A percentile compares a stretch with the other conserved stretches of the same genome.
phyloP scores from a whole-genome alignment of 2,113 vertebrate genomes.

The Eurystomus gularis region DNA sequence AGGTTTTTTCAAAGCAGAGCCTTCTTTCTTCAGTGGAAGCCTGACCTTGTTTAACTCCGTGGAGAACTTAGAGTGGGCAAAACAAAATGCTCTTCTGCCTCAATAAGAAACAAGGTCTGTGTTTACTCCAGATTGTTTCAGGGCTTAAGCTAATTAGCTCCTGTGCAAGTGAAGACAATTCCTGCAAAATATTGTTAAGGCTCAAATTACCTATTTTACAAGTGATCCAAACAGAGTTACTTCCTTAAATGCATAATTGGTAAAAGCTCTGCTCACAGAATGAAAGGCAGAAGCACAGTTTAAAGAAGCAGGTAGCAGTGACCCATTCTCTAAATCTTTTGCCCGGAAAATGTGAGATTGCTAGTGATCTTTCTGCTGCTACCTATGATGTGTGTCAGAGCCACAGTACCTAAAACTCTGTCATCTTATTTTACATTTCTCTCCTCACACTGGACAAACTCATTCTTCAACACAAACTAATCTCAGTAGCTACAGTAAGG shows the following conservation, averaged over 20 bases:
- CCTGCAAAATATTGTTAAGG: neutral
- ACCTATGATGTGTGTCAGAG: neutral
- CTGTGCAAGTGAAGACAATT: neutral
- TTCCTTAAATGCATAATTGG: neutral
- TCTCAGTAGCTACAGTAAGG: neutral
- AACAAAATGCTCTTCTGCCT: neutral
- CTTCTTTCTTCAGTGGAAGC: neutral
- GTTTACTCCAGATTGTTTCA: neutral
- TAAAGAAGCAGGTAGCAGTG: neutral
- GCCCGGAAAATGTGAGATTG: neutral
- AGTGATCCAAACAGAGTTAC: neutral
- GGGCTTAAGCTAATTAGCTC: neutral
- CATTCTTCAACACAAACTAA: constrained; percentile 4
- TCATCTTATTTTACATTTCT: neutral
- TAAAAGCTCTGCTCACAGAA: neutral
- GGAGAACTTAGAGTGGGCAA: neutral
- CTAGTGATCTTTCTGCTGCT: neutral
- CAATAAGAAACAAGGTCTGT: neutral
- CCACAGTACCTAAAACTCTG: neutral
- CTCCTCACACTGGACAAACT: neutral
- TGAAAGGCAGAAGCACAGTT: neutral
- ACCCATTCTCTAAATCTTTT: constrained; percentile 6
- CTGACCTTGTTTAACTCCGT: neutral
- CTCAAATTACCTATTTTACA: neutral
- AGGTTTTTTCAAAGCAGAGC: neutral